Evolutionary conservation across 2,113 vertebrate genomes (phyloP).

Genomic region (Sinocyclocheilus grahami): DNA sequence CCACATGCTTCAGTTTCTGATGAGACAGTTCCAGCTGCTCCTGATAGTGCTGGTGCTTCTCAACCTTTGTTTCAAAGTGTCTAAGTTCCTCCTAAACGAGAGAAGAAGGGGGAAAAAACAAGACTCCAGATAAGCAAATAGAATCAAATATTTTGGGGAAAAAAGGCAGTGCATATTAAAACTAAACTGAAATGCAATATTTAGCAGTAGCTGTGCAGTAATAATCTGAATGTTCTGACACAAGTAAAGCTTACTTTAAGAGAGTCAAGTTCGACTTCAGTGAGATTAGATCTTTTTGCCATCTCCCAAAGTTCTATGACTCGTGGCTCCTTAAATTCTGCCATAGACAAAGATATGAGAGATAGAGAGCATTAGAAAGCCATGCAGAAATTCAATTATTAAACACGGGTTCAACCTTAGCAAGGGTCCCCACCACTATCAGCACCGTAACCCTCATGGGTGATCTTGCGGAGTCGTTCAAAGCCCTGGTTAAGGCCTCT

Average conservation of each 20-base stretch:
- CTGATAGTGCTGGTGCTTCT: conserved; percentile 95
- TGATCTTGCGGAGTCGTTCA: conserved; percentile 87
- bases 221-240: neutral
- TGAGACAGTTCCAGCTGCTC: conserved; percentile 94
- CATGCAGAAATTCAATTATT: neutral
- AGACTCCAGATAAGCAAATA: no score
- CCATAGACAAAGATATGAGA: neutral
- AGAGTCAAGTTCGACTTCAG: conserved; percentile 86
- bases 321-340: conserved; percentile 93
- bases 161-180: neutral
- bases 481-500: conserved; percentile 88
- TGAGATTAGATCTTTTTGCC: conserved; percentile 89
- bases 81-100: conserved; percentile 88
- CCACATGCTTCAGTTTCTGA: conserved; percentile 89
- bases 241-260: conserved; percentile 80
- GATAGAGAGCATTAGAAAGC: neutral
- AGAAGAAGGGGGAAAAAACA: neutral
- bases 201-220: neutral
- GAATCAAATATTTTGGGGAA: no score
- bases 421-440: conserved; percentile 77
- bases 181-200: neutral
- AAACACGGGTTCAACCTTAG: neutral
- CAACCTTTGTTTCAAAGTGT: conserved; percentile 95
- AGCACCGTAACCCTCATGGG: conserved; percentile 85
- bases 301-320: conserved; percentile 96